Evolutionary conservation across 2,888 invertebrate genomes (phyloP), one percentile per base, ranked within the genome.

Genomic region (Drosophila mayaguana): DNA sequence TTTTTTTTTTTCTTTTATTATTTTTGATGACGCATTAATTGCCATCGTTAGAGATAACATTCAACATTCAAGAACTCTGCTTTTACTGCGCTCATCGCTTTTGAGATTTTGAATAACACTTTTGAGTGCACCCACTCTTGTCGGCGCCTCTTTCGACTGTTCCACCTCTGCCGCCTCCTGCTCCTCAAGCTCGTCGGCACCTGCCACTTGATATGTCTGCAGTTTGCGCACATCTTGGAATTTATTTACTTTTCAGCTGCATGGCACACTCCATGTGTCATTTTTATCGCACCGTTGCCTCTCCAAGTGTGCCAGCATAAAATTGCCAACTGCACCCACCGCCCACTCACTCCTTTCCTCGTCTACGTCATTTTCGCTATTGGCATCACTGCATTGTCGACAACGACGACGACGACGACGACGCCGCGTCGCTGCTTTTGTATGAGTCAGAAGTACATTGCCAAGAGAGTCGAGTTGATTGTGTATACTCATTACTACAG

Each of bases 401-500:
- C n/a, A n/a, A 36, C 36, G 45, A 28, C 46, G 64, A 20, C 16
- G 55, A n/a, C n/a, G 20, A 36, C 36, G 45, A 28, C 46, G 64
- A 20, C 16, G 55, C 0, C 42, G 20, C 36, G 2, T 43, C 56
- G 43, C 59, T 59, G 45, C 60, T 75, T 84, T 84, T 78, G 81
- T 84, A 20, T 50, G 81, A 81, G 67, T 81, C 81, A 81, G 62
- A 75, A 75, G 79, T 72, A 70, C 85, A 72, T 78, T 72, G 50
- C 61, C 51, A 72, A 63, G 69, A 70, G 85, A 81, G 75, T 81
- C 48, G 82, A 72, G 74, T 72, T 65, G 74, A 72, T 81, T 74
- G 78, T 42, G 72, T 63, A 57, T 36, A 48, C 68, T 45, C 67
- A 25, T 38, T 38, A 54, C 25, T 54, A 38, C 38, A 54, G 53